Evolutionary conservation across 1,140 invertebrate genomes (phyloP), one percentile per base, ranked within the genome.

Genomic region (Drusus annulatus): DNA sequence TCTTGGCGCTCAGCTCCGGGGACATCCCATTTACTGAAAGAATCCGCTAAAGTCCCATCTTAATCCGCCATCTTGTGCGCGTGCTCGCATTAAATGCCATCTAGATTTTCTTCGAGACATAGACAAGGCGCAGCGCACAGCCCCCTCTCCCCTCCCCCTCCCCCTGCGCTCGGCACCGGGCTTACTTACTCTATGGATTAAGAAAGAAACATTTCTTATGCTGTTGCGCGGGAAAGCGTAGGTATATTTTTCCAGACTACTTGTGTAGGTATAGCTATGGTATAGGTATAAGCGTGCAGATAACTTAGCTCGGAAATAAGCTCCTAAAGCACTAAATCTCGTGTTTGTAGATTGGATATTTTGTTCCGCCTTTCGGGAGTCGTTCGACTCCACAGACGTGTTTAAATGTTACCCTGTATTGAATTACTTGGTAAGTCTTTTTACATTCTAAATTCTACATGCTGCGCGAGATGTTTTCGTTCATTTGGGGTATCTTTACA

Each of bases 11-110:
- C 81, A 62, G 74, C 78, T 71, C 71, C 81, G 74, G 78, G 81
- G 81, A 83, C 81, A 80, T 80, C 81, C 81, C 79, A 83, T 83
- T 83, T 83, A 80, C 81, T 62, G 81, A 83, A 83, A 83, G 81
- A 83, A 83, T 83, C 81, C 81, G 81, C 81, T 80, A 83, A 83
- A 83, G 81, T 83, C 81, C 79, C 76, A 56, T 78, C 81, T 79
- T 83, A 83, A 83, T 83, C 81, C 81, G 68, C 81, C 75, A 74
- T 83, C 79, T 83, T 83, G 81, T 25, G 78, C 74, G 69, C 79
- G 81, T 83, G 81, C 81, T 71, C 79, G 58, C 81, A 83, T 80
- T 80, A 80, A 80, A 80, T 80, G 69, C 81, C 81, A 82, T 63
- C 71, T 62, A 79, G 78, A 79, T 71, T 81, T 69, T 81, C 63